phyloP scores from a whole-genome alignment of 1,140 invertebrate genomes.

The Venturia canescens region DNA sequence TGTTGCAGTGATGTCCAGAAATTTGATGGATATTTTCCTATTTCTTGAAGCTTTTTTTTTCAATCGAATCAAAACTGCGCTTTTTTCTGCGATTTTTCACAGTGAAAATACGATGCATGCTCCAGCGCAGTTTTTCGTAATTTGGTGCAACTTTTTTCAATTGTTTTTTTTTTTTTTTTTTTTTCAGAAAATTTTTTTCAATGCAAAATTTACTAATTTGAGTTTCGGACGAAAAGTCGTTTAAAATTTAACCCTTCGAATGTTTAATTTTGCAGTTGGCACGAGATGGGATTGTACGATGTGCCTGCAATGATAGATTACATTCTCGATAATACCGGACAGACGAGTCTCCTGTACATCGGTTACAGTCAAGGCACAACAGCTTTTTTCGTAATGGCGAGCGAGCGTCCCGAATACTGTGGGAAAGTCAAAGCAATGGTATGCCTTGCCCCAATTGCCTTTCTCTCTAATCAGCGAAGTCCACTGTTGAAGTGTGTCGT shows the following conservation, averaged over 20 bases:
- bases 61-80: not conserved
- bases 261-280: constrained; percentile 72
- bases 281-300: constrained; percentile 78
- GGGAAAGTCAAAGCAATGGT: constrained; percentile 80
- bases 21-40: not conserved
- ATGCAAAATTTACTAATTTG: not conserved
- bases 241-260: not conserved
- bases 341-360: constrained; percentile 78
- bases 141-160: too few relatives aligned
- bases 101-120: too few relatives aligned
- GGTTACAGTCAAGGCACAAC: constrained; percentile 79
- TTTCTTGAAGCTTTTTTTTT: not conserved
- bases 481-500: constrained; percentile 69
- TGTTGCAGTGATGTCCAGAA: not conserved
- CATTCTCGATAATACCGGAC: constrained; percentile 76
- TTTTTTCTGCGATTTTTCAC: too few relatives aligned
- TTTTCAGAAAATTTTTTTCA: too few relatives aligned
- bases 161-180: not conserved
- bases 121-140: constrained; percentile 1
- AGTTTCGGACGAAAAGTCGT: not conserved
- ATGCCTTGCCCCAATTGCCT: constrained; percentile 82
- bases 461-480: constrained; percentile 72
- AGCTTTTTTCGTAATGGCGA: constrained; percentile 79
- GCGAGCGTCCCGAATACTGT: constrained; percentile 83
- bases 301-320: constrained; percentile 81